Base-by-base conservation (phyloP, 2,888 invertebrate species). In the Mimas tiliae region DNA sequence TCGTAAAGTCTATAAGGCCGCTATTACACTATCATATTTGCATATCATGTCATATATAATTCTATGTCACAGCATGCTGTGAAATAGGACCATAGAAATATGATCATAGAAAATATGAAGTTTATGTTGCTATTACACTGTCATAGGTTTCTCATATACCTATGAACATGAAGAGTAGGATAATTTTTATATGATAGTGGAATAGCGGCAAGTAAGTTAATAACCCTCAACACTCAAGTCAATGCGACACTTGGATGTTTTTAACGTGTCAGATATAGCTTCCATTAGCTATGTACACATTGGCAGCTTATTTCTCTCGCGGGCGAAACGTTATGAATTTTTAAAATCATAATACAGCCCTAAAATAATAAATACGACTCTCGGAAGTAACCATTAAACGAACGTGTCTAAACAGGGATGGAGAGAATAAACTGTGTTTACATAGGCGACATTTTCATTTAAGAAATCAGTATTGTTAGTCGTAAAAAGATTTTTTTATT, bases 271-370 rank as follows among this genome's bases (percentile, higher is more conserved):
- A 51, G 42, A 42, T 52, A 65, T 16, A 27, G 6, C 52, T 4
- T 42, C 47, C 53, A 65, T 65, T 27, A 66, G 48, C 47, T 47
- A 47, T 55, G 52, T 52, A 66, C 47, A 66, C 55, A 63, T 55
- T 45, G 48, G 34, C 12, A 11, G 27, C 47, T 58, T 65, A 62
- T 50, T 27, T 21, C 47, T 55, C 50, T 9, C 27, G 19, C 14
- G 21, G 62, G 55, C 51, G 58, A 62, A 42, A 52, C 12, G 51
- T 62, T 62, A 65, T 65, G 65, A 65, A 65, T 65, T 21, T 65
- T 62, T 62, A 45, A n/a, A 65, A 65, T 62, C 50, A 62, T 21
- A 48, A 65, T 62, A 62, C 62, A 19, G 21, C 51, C 50, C 38
- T 62, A 11, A 42, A n/a, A 62, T 52, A 50, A 62, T 52, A 62